Percentiles rank a stretch among this genome's conserved stretches.
Evolutionary conservation across 2,113 vertebrate genomes (phyloP).

Genomic region (Aleadryas rufinucha): DNA sequence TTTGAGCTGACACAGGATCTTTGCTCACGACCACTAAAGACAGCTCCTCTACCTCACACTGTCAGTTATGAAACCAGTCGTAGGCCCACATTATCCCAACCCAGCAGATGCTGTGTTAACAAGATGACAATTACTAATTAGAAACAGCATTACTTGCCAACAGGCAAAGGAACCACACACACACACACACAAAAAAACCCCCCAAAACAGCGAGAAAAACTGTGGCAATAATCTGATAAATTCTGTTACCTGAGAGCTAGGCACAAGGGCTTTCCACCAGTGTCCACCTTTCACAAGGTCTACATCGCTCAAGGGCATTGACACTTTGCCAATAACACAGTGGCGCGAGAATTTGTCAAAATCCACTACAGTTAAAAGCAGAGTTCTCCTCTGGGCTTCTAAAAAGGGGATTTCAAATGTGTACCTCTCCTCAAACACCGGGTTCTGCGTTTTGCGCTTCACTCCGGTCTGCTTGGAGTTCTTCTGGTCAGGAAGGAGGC

Average conservation of each 20-base stretch:
- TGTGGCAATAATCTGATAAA: not conserved
- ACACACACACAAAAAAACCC: not conserved
- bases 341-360: slow-evolving; percentile 92
- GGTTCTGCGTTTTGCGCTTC: slow-evolving; percentile 89
- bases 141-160: not conserved
- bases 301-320: slow-evolving; percentile 82
- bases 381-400: slow-evolving; percentile 88
- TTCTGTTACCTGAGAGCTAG: slow-evolving; percentile 86
- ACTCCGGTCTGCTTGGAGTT: slow-evolving; percentile 91
- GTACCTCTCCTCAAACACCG: slow-evolving; percentile 89
- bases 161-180: not conserved
- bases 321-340: slow-evolving; percentile 87
- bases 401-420: slow-evolving; percentile 88
- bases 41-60: not conserved
- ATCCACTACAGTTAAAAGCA: slow-evolving; percentile 86
- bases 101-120: not conserved
- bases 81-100: not conserved
- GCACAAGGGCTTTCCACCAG: slow-evolving; percentile 90
- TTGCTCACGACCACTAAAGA: not conserved
- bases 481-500: slow-evolving; percentile 89
- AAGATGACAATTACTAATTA: not conserved
- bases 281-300: slow-evolving; percentile 91
- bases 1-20: not conserved
- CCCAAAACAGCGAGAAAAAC: not conserved
- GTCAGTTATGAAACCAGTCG: not conserved